These are phyloP conservation scores for Aldrovandia affinis DNA, from an alignment of 2,797 vertebrate species.

Conservation along the genomic window DNA sequence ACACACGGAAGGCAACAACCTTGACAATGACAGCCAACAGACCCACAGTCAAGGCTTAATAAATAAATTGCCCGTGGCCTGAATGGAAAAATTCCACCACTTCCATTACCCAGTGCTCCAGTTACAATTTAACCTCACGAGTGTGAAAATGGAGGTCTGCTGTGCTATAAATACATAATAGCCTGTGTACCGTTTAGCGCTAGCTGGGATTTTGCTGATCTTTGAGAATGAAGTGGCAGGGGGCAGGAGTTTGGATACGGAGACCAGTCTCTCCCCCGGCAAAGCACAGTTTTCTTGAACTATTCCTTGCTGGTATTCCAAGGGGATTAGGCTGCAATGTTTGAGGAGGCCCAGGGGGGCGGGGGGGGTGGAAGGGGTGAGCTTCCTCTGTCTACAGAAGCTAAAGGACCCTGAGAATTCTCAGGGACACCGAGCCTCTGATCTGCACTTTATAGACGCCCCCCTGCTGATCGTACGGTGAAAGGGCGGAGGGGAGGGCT, in stretches of 20 bases:
- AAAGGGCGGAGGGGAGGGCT: slow-evolving; percentile 39
- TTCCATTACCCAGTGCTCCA: slow-evolving; percentile 35
- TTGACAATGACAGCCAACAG: slow-evolving; percentile 7
- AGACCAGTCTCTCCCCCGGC: not conserved
- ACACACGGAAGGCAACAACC: not conserved
- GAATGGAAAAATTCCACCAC: slow-evolving; percentile 11
- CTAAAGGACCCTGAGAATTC: not conserved
- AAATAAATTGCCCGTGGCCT: not conserved
- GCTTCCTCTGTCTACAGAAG: not conserved
- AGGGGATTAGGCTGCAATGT: not conserved
- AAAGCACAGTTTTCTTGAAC: not conserved
- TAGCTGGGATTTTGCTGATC: not conserved
- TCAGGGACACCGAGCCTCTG: not conserved
- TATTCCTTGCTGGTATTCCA: not conserved
- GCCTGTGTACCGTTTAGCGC: not conserved
- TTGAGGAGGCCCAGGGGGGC: not conserved
- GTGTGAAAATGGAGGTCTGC: slow-evolving; percentile 34
- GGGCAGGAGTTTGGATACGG: not conserved
- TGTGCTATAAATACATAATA: slow-evolving; percentile 26
- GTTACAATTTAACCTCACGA: slow-evolving; percentile 47
- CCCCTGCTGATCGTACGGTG: not conserved
- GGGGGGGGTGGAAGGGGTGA: too few relatives aligned
- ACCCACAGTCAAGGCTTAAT: slow-evolving; percentile 29
- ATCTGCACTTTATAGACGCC: not conserved
- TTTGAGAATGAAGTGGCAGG: not conserved